These are phyloP conservation scores for Turritopsis rubra DNA, from an alignment of 30 jellyfish, hydroid and myxozoan species.

Conservation along the genomic window DNA sequence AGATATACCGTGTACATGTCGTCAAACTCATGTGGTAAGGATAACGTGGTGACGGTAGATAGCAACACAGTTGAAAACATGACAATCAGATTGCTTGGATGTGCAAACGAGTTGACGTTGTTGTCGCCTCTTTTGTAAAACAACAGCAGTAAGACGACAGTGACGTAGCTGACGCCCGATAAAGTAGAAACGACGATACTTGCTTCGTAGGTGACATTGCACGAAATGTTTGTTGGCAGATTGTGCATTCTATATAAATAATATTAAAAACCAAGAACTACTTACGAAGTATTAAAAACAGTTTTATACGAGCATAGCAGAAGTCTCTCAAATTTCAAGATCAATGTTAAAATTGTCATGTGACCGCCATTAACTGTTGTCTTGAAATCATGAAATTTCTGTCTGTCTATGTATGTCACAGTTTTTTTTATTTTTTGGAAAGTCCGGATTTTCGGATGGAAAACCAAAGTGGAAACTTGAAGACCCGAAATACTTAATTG, in stretches of 20 bases:
- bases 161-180: background rate
- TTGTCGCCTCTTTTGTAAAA: background rate
- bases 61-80: background rate
- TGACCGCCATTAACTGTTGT: too few species aligned
- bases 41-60: background rate
- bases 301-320: too few species aligned
- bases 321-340: too few species aligned
- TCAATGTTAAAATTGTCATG: too few species aligned
- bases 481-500: too few species aligned
- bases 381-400: too few species aligned
- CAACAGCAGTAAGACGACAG: background rate
- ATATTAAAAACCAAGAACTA: too few species aligned
- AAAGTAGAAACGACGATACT: background rate
- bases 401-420: too few species aligned
- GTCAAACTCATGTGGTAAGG: background rate
- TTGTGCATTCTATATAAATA: constrained; percentile 2
- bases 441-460: too few species aligned
- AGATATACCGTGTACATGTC: background rate
- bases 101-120: background rate
- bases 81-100: constrained; percentile 1
- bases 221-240: constrained; percentile 1
- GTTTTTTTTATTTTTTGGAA: too few species aligned
- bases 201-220: constrained; percentile 15
- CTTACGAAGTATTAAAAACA: too few species aligned
- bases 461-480: too few species aligned